These are phyloP conservation scores for Quiscalus mexicanus DNA, from an alignment of 2,113 vertebrate genomes.

Conservation along the genomic window DNA sequence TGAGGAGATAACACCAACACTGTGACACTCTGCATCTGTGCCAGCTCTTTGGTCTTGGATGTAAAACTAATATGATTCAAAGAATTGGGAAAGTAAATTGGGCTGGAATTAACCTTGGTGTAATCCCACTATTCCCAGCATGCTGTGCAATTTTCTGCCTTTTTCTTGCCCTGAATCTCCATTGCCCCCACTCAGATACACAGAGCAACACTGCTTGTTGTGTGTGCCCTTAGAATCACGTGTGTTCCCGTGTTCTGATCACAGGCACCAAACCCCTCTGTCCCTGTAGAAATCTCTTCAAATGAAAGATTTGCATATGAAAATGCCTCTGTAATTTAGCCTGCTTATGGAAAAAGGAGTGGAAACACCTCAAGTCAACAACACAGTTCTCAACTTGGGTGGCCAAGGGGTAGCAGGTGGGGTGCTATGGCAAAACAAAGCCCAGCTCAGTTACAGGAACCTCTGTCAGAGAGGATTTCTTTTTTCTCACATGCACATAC, in stretches of 20 bases:
- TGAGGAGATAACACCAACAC: neutral
- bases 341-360: neutral
- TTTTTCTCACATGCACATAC: neutral
- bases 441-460: constrained; percentile 3
- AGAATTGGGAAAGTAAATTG: neutral
- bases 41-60: neutral
- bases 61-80: neutral
- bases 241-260: neutral
- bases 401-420: constrained; percentile 31
- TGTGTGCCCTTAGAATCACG: neutral
- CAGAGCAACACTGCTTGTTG: neutral
- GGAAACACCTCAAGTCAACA: neutral
- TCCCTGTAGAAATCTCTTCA: neutral
- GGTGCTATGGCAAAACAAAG: constrained; percentile 17
- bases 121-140: neutral
- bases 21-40: rapidly evolving
- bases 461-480: neutral
- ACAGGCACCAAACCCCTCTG: neutral
- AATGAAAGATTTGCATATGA: neutral
- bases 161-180: neutral
- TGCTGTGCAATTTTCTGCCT: neutral
- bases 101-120: neutral
- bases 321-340: constrained; percentile 7
- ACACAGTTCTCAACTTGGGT: constrained; percentile 10
- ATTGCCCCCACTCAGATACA: neutral